Conservation (phyloP, 2,113 vertebrate genomes). For the Nannospalax galili region DNA sequence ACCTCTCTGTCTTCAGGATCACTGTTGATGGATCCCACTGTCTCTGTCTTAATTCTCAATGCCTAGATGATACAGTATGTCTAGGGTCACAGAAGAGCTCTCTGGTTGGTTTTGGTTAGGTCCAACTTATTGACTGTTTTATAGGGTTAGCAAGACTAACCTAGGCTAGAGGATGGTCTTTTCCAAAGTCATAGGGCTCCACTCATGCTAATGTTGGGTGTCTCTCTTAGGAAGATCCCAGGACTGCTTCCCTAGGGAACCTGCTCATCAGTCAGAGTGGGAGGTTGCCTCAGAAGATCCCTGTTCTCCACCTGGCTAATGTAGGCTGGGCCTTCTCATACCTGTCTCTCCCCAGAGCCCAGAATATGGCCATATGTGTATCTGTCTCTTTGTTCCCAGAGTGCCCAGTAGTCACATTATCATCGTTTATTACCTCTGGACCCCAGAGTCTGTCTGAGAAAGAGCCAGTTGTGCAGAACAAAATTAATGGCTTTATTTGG, state of each 20-base stretch:
- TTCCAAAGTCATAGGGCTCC: not conserved
- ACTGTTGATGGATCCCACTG: not conserved
- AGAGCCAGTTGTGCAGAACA: not conserved
- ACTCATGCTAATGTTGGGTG: rapidly evolving
- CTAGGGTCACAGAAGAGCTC: not conserved
- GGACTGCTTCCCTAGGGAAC: not conserved
- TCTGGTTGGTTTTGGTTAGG: not conserved
- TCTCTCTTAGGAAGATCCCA: not conserved
- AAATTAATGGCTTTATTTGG: conserved; percentile 63
- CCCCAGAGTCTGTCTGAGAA: not conserved
- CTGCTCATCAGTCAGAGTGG: not conserved
- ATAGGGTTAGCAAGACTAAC: not conserved
- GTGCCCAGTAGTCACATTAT: not conserved
- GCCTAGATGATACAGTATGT: rapidly evolving
- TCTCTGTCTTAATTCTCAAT: not conserved
- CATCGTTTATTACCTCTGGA: not conserved
- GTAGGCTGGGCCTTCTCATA: not conserved
- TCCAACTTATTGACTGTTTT: not conserved
- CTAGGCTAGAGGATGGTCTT: not conserved
- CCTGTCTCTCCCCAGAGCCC: not conserved
- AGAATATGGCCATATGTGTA: not conserved
- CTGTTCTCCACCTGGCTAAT: not conserved
- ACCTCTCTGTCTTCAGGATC: not conserved
- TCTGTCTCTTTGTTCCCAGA: not conserved
- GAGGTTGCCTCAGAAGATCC: not conserved